Evolutionary conservation across 2,797 vertebrate species (phyloP).

Genomic region (Eulemur mongoz): DNA sequence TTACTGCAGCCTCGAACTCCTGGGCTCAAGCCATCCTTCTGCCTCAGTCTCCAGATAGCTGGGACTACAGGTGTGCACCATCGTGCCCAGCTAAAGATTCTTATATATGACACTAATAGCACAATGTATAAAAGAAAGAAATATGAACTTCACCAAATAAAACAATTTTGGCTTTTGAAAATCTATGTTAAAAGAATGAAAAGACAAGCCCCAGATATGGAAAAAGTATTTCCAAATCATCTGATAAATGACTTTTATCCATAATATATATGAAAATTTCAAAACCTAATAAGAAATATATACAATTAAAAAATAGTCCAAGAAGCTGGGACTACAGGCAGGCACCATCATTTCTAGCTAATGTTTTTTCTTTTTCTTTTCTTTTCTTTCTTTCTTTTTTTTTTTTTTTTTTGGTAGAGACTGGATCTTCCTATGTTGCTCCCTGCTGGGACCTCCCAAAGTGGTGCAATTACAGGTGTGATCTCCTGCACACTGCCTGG

Average conservation of each 20-base stretch:
- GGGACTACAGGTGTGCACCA: neutral
- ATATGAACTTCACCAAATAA: neutral
- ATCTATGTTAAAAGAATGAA: neutral
- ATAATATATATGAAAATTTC: neutral
- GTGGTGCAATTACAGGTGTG: neutral
- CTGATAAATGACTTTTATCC: neutral
- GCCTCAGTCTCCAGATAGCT: neutral
- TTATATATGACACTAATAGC: neutral
- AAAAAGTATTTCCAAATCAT: neutral
- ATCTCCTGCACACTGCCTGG: neutral
- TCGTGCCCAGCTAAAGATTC: neutral
- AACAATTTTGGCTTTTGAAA: neutral
- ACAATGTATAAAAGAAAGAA: neutral
- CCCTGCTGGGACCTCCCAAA: neutral
- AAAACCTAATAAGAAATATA: neutral
- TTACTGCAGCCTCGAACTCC: neutral
- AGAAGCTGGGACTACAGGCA: neutral
- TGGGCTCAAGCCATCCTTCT: neutral
- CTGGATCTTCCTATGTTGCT: neutral
- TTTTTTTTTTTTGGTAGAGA: neutral
- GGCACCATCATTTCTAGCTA: neutral
- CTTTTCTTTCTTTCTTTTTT: too few species aligned
- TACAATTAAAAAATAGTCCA: neutral
- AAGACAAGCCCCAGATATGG: neutral
- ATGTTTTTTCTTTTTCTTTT: too few species aligned